Evolutionary conservation across 2,888 invertebrate genomes (phyloP), one percentile per base, ranked within the genome.

Genomic region (Phyllotreta striolata): DNA sequence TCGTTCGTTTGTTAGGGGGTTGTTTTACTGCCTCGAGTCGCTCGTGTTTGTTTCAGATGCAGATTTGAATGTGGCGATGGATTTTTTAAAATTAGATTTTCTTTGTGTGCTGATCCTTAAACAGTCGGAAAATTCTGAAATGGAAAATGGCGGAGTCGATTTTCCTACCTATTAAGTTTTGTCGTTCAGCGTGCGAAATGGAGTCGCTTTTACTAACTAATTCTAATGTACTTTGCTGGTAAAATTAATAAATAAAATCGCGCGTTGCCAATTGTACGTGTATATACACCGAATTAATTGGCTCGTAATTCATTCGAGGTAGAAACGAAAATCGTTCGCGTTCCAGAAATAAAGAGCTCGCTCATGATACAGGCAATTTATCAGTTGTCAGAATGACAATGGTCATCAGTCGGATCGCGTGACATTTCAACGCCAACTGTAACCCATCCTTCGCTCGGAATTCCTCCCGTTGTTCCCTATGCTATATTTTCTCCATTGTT

Each of bases 361-460:
- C 47, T 64, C 64, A 64, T 66, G 67, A 69, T 62, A 63, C 62
- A 61, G 56, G 70, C 73, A 76, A 78, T 78, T 77, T 76, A 77
- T 78, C 77, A 77, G 74, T 72, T 76, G 77, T 76, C 77, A 71
- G 68, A 62, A 65, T 74, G 77, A 77, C 77, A 77, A 77, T 76
- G 74, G 76, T 75, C 75, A 78, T 78, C 68, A 61, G 66, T 66
- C 64, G 47, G 66, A 69, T 75, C 69, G 74, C 75, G 73, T 74
- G 74, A 75, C 71, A 67, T 72, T 73, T 70, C 66, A 47, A 61
- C 34, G 71, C 68, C 72, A 72, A 73, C 71, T 71, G 72, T 70
- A 66, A 55, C 66, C 69, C 67, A 62, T 49, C 49, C 9, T 35
- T 49, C 8, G n/a, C 47, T 14, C 6, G 47, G 8, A 47, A 14